Conservation (phyloP, 2,888 invertebrate species). For the Himalopsyche japonica region DNA sequence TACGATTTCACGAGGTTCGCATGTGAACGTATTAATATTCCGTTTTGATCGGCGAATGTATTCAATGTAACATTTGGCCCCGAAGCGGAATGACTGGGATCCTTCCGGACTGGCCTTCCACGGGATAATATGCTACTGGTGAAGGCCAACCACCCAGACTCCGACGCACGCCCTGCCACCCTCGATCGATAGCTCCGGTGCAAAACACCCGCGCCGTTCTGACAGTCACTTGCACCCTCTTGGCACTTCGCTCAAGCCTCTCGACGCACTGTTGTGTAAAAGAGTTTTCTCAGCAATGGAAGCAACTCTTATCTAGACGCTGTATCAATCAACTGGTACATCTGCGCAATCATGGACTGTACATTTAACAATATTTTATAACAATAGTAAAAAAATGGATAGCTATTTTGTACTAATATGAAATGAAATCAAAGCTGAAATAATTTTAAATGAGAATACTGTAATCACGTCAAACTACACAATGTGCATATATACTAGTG, state of each 20-base stretch:
- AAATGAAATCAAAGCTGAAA: too few species aligned
- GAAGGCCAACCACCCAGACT: not conserved
- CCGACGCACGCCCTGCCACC: not conserved
- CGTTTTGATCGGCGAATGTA: not conserved
- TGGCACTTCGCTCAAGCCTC: constrained; percentile 6
- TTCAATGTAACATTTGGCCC: not conserved
- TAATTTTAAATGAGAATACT: too few species aligned
- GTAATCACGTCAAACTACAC: too few species aligned
- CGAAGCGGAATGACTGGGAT: not conserved
- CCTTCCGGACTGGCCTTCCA: not conserved
- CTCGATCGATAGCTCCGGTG: not conserved
- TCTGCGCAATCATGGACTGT: too few species aligned
- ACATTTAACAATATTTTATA: too few species aligned
- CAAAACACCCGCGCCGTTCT: not conserved
- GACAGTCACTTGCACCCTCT: not conserved
- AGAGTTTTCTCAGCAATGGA: not conserved
- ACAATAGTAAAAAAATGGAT: too few species aligned
- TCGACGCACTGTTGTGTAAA: not conserved
- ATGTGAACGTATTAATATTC: not conserved
- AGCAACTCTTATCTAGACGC: not conserved
- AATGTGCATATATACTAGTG: too few species aligned
- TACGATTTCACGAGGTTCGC: not conserved
- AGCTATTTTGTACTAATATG: too few species aligned
- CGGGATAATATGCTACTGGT: not conserved
- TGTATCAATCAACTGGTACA: not conserved